phyloP scores from a whole-genome alignment of 1,140 invertebrate species.

The Carcinoscorpius rotundicauda region DNA sequence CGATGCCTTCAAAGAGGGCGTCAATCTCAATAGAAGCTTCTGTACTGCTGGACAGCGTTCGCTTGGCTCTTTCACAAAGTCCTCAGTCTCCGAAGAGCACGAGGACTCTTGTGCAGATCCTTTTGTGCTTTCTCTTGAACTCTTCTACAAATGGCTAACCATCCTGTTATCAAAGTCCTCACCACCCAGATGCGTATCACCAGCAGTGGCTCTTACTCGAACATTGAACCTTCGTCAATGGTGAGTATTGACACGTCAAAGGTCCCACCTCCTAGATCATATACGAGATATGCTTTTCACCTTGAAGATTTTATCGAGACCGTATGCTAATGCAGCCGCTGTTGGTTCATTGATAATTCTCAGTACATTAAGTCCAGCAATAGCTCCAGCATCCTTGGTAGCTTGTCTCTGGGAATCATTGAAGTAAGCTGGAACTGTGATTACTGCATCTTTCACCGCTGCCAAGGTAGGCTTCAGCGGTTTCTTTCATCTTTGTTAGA shows the following conservation, averaged over 20 bases:
- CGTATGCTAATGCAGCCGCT: slow-evolving; percentile 39
- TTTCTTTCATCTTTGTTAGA: slow-evolving; percentile 62
- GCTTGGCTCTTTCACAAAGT: slow-evolving; percentile 51
- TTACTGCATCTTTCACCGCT: slow-evolving; percentile 37
- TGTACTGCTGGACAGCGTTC: slow-evolving; percentile 32
- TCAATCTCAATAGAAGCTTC: slow-evolving; percentile 50
- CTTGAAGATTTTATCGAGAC: slow-evolving; percentile 34
- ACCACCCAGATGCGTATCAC: slow-evolving; percentile 29
- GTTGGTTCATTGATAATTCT: slow-evolving; percentile 38
- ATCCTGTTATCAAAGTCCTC: slow-evolving; percentile 30
- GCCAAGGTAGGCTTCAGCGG: slow-evolving; percentile 47
- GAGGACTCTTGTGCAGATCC: slow-evolving; percentile 25
- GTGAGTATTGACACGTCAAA: slow-evolving; percentile 74
- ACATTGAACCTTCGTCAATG: slow-evolving; percentile 60
- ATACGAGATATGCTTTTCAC: slow-evolving; percentile 40
- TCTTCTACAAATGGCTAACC: slow-evolving; percentile 30
- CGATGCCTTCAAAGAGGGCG: slow-evolving; percentile 56
- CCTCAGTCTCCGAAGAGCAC: slow-evolving; percentile 35
- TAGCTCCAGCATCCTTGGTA: slow-evolving; percentile 37
- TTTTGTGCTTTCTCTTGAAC: slow-evolving; percentile 30
- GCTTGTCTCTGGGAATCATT: slow-evolving; percentile 31
- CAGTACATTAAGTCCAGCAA: slow-evolving; percentile 47
- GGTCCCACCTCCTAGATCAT: slow-evolving; percentile 44
- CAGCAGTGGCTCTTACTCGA: slow-evolving; percentile 61
- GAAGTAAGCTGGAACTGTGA: slow-evolving; percentile 49